phyloP scores from a whole-genome alignment of 2,797 vertebrate genomes.

The Astyanax mexicanus region DNA sequence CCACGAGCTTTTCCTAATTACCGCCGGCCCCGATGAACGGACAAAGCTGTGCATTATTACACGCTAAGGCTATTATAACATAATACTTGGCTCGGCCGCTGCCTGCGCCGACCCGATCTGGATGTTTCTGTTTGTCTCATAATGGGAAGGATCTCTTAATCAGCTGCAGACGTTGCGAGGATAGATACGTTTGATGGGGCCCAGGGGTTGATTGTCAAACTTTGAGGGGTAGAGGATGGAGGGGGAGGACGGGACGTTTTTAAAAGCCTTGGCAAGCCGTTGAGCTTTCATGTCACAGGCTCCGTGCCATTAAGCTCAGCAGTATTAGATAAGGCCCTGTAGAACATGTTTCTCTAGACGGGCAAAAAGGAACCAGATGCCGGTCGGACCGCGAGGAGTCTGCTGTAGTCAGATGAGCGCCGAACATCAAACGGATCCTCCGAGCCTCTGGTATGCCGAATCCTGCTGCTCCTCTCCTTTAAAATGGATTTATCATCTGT shows the following conservation, averaged over 20 bases:
- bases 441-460: slow-evolving; percentile 46
- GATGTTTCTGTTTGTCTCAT: slow-evolving; percentile 30
- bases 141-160: slow-evolving; percentile 46
- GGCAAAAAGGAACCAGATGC: slow-evolving; percentile 61
- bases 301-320: slow-evolving; percentile 49
- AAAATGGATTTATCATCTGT: slow-evolving; percentile 56
- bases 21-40: background rate
- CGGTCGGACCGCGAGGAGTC: slow-evolving; percentile 48
- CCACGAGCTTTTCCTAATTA: slow-evolving; percentile 27
- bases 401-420: slow-evolving; percentile 40
- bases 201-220: slow-evolving; percentile 36
- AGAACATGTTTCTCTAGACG: slow-evolving; percentile 59
- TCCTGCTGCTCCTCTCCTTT: slow-evolving; percentile 47
- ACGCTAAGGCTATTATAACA: slow-evolving; percentile 32
- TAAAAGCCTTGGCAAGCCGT: slow-evolving; percentile 49
- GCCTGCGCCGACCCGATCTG: slow-evolving; percentile 17
- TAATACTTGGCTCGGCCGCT: slow-evolving; percentile 25
- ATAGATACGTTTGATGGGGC: slow-evolving; percentile 42
- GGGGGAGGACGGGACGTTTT: slow-evolving; percentile 17
- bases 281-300: slow-evolving; percentile 54
- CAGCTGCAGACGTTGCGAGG: slow-evolving; percentile 34
- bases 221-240: background rate
- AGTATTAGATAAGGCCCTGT: slow-evolving; percentile 57
- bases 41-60: slow-evolving; percentile 1
- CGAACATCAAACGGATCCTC: slow-evolving; percentile 53